A percentile compares a stretch with the other conserved stretches of the same genome.
Evolutionary conservation across 2,113 vertebrate genomes (phyloP).

Genomic region (Ornithorhynchus anatinus): DNA sequence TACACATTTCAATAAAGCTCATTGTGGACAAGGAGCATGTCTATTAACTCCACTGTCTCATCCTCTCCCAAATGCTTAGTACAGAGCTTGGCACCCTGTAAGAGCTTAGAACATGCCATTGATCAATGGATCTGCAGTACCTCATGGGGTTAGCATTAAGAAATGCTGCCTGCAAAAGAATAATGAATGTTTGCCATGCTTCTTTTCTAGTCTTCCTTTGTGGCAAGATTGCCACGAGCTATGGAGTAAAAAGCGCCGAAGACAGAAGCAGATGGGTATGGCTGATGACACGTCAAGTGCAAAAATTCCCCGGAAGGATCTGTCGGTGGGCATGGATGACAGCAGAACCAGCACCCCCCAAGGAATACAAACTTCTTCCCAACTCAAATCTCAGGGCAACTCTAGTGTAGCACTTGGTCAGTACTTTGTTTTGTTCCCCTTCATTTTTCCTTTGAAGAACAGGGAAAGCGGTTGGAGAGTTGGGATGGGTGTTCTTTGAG

Average conservation of each 20-base stretch:
- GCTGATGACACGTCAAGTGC: conserved; percentile 85
- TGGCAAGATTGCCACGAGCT: conserved; percentile 99
- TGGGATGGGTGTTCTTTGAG: too few relatives aligned
- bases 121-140: too few relatives aligned
- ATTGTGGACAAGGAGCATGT: too few relatives aligned
- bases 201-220: conserved; percentile 84
- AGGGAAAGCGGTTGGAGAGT: too few relatives aligned
- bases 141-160: too few relatives aligned
- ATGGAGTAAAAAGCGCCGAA: conserved; percentile 97
- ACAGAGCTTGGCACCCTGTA: too few relatives aligned
- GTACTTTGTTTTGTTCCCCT: conserved; percentile 53
- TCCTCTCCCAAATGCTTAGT: too few relatives aligned
- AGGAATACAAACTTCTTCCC: conserved; percentile 82
- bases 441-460: background rate
- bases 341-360: conserved; percentile 96
- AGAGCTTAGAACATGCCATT: too few relatives aligned
- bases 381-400: conserved; percentile 81
- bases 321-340: conserved; percentile 88
- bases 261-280: conserved; percentile 94
- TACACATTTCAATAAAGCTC: too few relatives aligned
- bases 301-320: conserved; percentile 92
- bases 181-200: conserved; percentile 13
- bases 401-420: conserved; percentile 79
- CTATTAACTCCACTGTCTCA: too few relatives aligned
- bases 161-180: too few relatives aligned